Percentiles rank a stretch among this genome's conserved stretches.
These are phyloP conservation scores for Leucoma salicis DNA, from an alignment of 2,888 invertebrate species.

Conservation along the genomic window DNA sequence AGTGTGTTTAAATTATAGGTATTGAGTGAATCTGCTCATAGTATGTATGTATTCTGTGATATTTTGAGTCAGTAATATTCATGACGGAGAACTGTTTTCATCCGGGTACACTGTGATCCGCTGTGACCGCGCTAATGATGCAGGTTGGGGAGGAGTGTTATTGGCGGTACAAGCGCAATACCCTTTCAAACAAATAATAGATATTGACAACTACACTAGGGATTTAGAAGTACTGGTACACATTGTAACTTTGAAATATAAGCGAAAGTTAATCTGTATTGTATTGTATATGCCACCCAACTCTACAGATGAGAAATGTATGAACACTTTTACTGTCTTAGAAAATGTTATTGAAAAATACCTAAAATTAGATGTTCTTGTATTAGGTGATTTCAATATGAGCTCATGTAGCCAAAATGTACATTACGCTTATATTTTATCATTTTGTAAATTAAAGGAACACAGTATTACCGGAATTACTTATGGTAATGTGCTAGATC, in stretches of 20 bases:
- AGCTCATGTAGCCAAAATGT: constrained; percentile 1
- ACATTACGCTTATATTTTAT: neutral
- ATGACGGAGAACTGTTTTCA: too few relatives aligned
- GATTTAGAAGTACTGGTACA: neutral
- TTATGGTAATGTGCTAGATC: neutral
- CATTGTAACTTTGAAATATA: neutral
- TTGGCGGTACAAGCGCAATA: neutral
- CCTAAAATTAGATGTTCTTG: neutral
- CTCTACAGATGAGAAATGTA: neutral
- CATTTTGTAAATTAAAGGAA: neutral
- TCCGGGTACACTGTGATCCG: too few relatives aligned
- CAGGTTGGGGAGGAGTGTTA: neutral
- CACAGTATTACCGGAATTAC: neutral
- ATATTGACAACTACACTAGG: neutral
- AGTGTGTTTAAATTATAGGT: too few relatives aligned
- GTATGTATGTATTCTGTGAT: too few relatives aligned
- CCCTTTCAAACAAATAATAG: neutral
- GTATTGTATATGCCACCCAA: neutral
- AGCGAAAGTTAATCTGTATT: neutral
- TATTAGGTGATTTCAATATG: neutral
- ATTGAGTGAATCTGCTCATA: too few relatives aligned
- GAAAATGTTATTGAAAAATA: neutral
- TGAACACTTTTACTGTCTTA: neutral
- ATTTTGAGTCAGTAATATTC: too few relatives aligned
- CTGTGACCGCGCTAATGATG: neutral